Evolutionary conservation across 2,888 invertebrate species (phyloP).

Genomic region (Caradrina kadenii): DNA sequence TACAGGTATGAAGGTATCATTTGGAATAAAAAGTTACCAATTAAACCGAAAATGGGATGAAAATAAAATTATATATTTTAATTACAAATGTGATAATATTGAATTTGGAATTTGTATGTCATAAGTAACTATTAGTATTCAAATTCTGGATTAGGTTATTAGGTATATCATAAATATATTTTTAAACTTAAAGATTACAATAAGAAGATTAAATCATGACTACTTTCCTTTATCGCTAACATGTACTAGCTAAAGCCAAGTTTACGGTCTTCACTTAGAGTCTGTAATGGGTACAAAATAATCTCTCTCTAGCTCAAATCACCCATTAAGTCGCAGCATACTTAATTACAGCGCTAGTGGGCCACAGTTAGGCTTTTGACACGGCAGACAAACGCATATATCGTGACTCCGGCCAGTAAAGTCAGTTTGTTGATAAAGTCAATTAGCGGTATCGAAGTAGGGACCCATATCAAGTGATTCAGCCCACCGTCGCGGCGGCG

Average conservation of each 20-base stretch:
- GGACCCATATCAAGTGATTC: conserved; percentile 87
- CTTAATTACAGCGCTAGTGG: conserved; percentile 87
- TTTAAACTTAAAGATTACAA: neutral
- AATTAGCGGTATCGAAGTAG: conserved; percentile 90
- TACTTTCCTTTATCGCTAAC: conserved; percentile 23
- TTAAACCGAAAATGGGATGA: conserved; percentile 15
- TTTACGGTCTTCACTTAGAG: conserved; percentile 48
- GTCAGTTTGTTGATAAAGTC: conserved; percentile 91
- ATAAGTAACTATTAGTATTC: too few species aligned
- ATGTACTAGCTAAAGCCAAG: conserved; percentile 36
- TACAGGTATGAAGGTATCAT: conserved; percentile 32
- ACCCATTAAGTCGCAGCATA: conserved; percentile 82
- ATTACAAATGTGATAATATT: conserved; percentile 9
- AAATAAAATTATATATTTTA: conserved; percentile 6
- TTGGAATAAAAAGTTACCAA: conserved; percentile 36
- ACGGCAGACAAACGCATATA: conserved; percentile 88
- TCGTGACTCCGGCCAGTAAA: conserved; percentile 90
- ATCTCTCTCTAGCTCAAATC: conserved; percentile 77
- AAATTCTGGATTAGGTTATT: neutral
- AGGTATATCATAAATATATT: neutral
- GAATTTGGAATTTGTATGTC: neutral
- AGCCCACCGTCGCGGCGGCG: conserved; percentile 84
- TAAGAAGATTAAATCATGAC: neutral
- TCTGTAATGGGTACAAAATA: conserved; percentile 58
- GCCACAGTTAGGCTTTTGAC: conserved; percentile 89